Base-by-base conservation (phyloP, 2,113 vertebrate species). In the Synodontis membranacea region DNA sequence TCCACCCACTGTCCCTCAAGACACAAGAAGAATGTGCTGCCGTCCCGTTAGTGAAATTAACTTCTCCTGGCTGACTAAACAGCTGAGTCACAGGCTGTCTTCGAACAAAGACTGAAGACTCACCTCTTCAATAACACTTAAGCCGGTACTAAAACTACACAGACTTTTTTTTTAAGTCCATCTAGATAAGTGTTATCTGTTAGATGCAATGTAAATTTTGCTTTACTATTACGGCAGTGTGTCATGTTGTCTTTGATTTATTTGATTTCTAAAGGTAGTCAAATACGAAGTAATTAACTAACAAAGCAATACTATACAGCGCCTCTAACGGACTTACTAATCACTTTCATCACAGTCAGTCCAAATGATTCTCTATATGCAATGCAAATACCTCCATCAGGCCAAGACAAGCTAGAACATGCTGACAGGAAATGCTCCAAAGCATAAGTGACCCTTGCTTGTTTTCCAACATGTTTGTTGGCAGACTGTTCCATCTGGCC, bases 361-460 rank as follows among this genome's bases (percentile, higher is more conserved):
- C 48, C 31, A 72, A 68, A n/a, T 28, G 6, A 28, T 72, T 74
- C 21, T 54, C 25, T 50, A 17, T 48, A 76, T 25, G 3, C 25
- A 48, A n/a, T 78, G 46, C 44, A 52, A 78, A 78, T 52, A 52
- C n/a, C 21, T 48, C n/a, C 15, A 72, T 28, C n/a, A 56, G 68
- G 58, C 52, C 52, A 46, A 72, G 72, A 62, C 54, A 62, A 64
- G 58, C 58, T 64, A 23, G 31, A 25, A 48, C 39, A 46, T 44
- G 39, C 64, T n/a, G 68, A 72, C 68, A 79, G 39, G 37, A 78
- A 85, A 64, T 42, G 46, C 44, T 21, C 44, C 9, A n/a, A 78
- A 50, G 72, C 39, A 15, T 62, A 46, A 42, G 28, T 60, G 72
- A 85, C 75, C 72, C 39, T 25, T 66, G 44, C 31, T 79, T 39